These are phyloP conservation scores for Myiozetetes cayanensis DNA, from an alignment of 2,113 vertebrate species.

Conservation along the genomic window DNA sequence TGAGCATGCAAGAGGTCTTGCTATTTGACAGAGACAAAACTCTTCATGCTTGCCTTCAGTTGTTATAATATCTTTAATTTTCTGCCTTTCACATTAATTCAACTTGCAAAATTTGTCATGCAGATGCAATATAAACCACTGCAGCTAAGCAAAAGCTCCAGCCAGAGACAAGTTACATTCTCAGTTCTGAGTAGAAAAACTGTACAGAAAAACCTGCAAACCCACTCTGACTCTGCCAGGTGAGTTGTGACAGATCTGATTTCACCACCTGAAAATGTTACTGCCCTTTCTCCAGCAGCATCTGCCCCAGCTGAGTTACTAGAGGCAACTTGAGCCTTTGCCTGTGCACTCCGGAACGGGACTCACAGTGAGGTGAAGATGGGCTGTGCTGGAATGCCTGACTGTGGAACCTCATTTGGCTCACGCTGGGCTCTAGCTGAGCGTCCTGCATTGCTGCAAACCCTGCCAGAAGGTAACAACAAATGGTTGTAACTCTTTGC, in stretches of 20 bases:
- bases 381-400: neutral
- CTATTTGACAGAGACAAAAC: neutral
- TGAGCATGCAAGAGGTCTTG: neutral
- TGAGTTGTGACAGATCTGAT: neutral
- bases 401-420: neutral
- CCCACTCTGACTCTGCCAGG: neutral
- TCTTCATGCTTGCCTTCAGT: neutral
- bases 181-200: neutral
- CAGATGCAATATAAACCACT: neutral
- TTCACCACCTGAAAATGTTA: neutral
- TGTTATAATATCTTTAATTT: slow-evolving; percentile 21
- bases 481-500: neutral
- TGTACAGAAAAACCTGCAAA: neutral
- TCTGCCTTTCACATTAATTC: slow-evolving; percentile 16
- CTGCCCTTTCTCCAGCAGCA: neutral
- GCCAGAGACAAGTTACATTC: neutral
- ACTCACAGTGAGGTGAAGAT: neutral
- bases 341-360: no score
- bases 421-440: neutral
- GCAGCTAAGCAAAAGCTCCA: neutral
- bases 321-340: neutral
- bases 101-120: neutral
- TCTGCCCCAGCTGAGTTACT: neutral
- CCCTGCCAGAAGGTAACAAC: neutral
- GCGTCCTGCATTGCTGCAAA: neutral